A percentile compares a stretch with the other conserved stretches of the same genome.
Evolutionary conservation across 1,140 invertebrate species (phyloP).

Genomic region (Sycobia sp.): DNA sequence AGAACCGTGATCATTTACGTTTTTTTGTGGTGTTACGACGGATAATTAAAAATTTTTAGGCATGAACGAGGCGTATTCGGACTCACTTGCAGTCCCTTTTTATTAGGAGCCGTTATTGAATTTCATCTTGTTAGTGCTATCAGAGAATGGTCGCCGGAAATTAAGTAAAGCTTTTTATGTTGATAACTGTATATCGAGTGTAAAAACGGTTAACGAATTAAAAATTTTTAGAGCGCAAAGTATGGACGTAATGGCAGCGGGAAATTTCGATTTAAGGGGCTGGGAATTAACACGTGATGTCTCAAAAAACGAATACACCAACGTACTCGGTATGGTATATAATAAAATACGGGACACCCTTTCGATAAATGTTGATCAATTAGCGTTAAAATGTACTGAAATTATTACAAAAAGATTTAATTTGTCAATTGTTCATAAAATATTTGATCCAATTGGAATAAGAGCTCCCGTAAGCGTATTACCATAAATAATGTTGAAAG

Average conservation of each 20-base stretch:
- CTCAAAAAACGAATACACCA: conserved; percentile 1
- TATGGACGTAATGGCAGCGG: no score
- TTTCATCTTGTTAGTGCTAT: not conserved
- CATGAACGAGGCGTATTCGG: conserved; percentile 16
- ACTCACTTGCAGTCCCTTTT: conserved; percentile 42
- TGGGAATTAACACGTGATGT: conserved; percentile 37
- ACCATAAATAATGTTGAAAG: conserved; percentile 33
- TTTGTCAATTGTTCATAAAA: conserved; percentile 37
- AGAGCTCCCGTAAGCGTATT: no score
- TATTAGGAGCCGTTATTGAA: conserved; percentile 27
- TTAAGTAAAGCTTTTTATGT: no score
- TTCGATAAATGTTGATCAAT: conserved; percentile 1
- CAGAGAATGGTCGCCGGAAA: no score
- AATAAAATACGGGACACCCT: conserved; percentile 37
- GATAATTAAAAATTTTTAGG: conserved; percentile 3
- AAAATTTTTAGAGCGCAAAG: no score
- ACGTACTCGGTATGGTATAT: conserved; percentile 41
- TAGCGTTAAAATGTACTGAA: conserved; percentile 22
- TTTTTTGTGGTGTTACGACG: conserved; percentile 37
- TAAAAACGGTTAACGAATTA: no score
- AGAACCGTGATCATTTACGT: conserved; percentile 4
- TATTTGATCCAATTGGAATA: conserved; percentile 45
- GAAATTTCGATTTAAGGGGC: conserved; percentile 43
- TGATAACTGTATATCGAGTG: no score
- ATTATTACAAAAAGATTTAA: conserved; percentile 36